Base-by-base conservation (phyloP, 2,113 vertebrate species). In the Thryonomys swinderianus region DNA sequence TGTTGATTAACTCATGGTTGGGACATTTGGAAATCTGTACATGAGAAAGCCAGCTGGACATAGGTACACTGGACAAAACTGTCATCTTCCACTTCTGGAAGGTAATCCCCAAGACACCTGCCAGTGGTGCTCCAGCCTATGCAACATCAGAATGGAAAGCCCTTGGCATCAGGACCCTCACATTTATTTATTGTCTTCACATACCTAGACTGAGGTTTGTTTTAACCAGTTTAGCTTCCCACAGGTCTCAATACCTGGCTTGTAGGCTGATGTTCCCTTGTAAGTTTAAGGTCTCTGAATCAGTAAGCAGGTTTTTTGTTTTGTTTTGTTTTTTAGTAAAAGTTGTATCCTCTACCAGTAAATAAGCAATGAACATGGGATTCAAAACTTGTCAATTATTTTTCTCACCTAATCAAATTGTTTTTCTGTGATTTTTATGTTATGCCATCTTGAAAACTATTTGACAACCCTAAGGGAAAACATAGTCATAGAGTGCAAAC, bases 331-430 rank as follows among this genome's bases (percentile, higher is more conserved):
- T n/a, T n/a, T n/a, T n/a, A 93, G 53, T 55, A 92, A 93, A 93
- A 34, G 74, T 88, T 79, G 74, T 5, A 59, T 57, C 61, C 12
- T 83, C 61, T 10, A 37, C 9, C 25, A 88, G 61, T 79, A 69
- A 83, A 79, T 87, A 91, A 92, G 66, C 87, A 85, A 87, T 57
- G 37, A 91, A 13, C 14, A 34, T 67, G 66, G 40, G 71, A 16
- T 66, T 20, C 74, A 76, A 93, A 73, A 78, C 17, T 90, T 85
- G 34, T 27, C 86, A 34, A 34, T 40, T 74, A 2, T 67, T 45
- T 45, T 90, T 67, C 79, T 93, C 48, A 34, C 42, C 42, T 91
- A 91, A 59, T 93, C 13, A 80, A 90, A 66, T 59, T 91, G 23
- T 21, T 16, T 17, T 67, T 51, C 21, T 48, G 32, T 45, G 67